phyloP scores from a whole-genome alignment of 2,113 vertebrate genomes.

The Gopherus evgoodei region DNA sequence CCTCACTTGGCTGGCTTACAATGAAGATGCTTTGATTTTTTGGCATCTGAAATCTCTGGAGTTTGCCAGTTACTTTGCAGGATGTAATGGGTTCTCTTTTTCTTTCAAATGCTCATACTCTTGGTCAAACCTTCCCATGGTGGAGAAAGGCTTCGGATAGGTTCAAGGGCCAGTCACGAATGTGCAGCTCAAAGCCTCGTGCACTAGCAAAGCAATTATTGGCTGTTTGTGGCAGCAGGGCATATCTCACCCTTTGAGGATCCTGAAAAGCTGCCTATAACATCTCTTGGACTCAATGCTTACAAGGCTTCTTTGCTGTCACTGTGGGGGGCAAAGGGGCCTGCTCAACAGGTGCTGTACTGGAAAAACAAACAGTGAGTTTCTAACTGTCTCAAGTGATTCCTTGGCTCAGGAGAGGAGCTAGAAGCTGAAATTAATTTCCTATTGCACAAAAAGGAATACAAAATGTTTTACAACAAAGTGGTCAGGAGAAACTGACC shows the following conservation, averaged over 20 bases:
- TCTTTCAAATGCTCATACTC: background rate
- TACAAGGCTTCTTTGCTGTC: background rate
- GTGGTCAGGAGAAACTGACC: background rate
- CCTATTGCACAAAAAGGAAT: background rate
- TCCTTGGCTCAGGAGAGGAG: background rate
- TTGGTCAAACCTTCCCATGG: background rate
- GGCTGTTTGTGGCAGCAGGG: background rate
- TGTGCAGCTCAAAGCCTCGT: background rate
- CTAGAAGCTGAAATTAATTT: background rate
- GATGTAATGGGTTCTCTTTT: fast-evolving
- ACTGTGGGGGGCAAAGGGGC: background rate
- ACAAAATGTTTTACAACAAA: background rate
- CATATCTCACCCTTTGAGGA: background rate
- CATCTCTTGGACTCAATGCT: background rate
- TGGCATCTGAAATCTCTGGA: background rate
- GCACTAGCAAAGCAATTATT: background rate
- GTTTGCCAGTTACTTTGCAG: background rate
- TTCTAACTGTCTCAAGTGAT: too few species aligned
- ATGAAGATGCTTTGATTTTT: background rate
- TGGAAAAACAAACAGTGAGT: too few species aligned
- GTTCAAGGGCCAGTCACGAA: background rate
- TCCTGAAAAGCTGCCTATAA: background rate
- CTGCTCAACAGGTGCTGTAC: too few species aligned
- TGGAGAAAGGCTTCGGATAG: background rate
- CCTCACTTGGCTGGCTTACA: background rate